These are phyloP conservation scores for Epistrophe grossulariae DNA, from an alignment of 2,888 invertebrate genomes.

Conservation along the genomic window DNA sequence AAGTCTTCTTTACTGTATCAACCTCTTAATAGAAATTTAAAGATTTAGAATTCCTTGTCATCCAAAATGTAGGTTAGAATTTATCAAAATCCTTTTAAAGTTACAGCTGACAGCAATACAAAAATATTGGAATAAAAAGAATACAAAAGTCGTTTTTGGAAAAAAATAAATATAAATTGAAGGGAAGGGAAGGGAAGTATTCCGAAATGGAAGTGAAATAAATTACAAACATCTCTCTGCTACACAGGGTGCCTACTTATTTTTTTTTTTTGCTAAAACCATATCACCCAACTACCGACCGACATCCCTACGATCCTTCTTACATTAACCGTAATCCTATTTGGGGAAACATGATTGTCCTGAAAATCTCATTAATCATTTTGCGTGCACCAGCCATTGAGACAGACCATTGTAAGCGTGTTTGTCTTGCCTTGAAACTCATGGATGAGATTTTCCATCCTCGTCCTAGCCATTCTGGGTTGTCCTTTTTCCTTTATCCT, in stretches of 20 bases:
- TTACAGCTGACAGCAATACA: not conserved
- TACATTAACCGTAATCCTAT: conserved; percentile 76
- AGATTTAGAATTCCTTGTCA: not conserved
- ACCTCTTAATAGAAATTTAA: not conserved
- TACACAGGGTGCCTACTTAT: conserved; percentile 1
- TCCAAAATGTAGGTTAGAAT: conserved; percentile 62
- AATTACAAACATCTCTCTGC: conserved; percentile 57
- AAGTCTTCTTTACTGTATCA: not conserved
- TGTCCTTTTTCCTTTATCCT: conserved; percentile 10
- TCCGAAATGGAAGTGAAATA: too few relatives aligned
- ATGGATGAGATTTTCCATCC: conserved; percentile 57
- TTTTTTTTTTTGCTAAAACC: conserved; percentile 22
- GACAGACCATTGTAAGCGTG: conserved; percentile 64
- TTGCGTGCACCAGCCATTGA: conserved; percentile 70
- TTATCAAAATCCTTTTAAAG: conserved; percentile 47
- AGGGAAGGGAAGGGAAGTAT: too few relatives aligned
- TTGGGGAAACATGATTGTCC: conserved; percentile 76
- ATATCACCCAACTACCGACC: conserved; percentile 24
- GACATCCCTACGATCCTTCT: conserved; percentile 54
- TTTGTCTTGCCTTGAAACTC: conserved; percentile 42
- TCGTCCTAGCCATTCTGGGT: not conserved
- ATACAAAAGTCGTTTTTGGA: not conserved
- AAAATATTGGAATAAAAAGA: not conserved
- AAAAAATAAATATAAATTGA: not conserved
- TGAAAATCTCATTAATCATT: conserved; percentile 76